A percentile compares a stretch with the other conserved stretches of the same genome.
Evolutionary conservation across 2,888 invertebrate genomes (phyloP).

Genomic region (Nomada fucata): DNA sequence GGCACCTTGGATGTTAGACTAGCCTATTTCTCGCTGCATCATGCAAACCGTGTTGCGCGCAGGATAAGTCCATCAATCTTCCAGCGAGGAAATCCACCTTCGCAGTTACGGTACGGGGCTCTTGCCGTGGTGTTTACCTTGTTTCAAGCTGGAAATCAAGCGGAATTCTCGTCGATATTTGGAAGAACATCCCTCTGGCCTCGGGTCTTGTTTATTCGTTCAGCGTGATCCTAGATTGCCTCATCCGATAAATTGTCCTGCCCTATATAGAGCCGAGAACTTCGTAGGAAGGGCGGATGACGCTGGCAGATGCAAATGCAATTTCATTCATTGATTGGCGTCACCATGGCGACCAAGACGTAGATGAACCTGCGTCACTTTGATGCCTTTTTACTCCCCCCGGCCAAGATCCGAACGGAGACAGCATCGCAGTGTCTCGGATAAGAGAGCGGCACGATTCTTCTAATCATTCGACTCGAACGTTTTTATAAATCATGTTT

Average conservation of each 20-base stretch:
- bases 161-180: conserved; percentile 25
- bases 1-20: conserved; percentile 20
- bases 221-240: conserved; percentile 59
- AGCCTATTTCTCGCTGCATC: conserved; percentile 36
- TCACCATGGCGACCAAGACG: conserved; percentile 71
- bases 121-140: conserved; percentile 30
- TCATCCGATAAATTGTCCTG: conserved; percentile 64
- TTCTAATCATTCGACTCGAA: not conserved
- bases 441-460: conserved; percentile 1
- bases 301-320: conserved; percentile 73
- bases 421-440: not conserved
- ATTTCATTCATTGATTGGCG: conserved; percentile 78
- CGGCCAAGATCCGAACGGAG: not conserved
- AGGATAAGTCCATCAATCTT: conserved; percentile 57
- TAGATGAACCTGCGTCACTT: conserved; percentile 61
- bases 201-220: conserved; percentile 40
- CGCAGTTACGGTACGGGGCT: not conserved
- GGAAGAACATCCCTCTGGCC: not conserved
- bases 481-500: not conserved
- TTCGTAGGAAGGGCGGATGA: conserved; percentile 27
- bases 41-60: conserved; percentile 52
- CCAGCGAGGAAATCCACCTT: conserved; percentile 33
- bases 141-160: conserved; percentile 21
- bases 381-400: conserved; percentile 40
- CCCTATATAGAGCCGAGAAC: conserved; percentile 27